Evolutionary conservation across 1,140 invertebrate species (phyloP), one percentile per base, ranked within the genome.

Genomic region (Zaprionus gabonicus): DNA sequence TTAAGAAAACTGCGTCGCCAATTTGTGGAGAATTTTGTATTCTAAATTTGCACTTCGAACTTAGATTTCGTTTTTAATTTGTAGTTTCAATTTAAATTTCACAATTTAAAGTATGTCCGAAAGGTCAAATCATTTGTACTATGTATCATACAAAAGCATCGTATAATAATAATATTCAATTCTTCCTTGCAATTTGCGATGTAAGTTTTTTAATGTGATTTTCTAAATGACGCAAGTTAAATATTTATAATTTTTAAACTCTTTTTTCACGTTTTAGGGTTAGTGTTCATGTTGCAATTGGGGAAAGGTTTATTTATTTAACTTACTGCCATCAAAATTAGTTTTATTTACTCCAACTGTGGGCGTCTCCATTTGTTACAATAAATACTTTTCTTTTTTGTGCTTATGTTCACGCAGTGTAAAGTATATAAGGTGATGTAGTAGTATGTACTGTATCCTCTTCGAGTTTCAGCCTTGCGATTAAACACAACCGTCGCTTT

Each of bases 401-500:
- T 51, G 12, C 55, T 25, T 17, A 49, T 59, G 0, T 60, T 46
- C 41, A 1, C n/a, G 2, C 17, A 17, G 9, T 46, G 9, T 9
- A 17, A 17, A 17, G 41, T 17, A n/a, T 46, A 7, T 46, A 41
- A 6, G n/a, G 17, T 65, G n/a, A 44, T 53, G 9, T 10, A 55
- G 15, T 55, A 10, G 23, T 27, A 15, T 28, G 23, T 64, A 20
- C 46, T 51, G 12, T 51, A 51, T 51, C 46, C 46, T 51, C 12
- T 25, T 3, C 20, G 17, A 46, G 10, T 4, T 49, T n/a, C 9
- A 17, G n/a, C n/a, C 3, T 44, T 66, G 44, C 46, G 27, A 41
- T 31, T 27, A 56, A 36, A 56, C 85, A 85, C 86, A 76, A 90
- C 85, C 79, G 85, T 75, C 82, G 69, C 79, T 65, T 65, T 68